Conservation (phyloP, 2,888 invertebrate species). For the Drosophila tanythrix region DNA sequence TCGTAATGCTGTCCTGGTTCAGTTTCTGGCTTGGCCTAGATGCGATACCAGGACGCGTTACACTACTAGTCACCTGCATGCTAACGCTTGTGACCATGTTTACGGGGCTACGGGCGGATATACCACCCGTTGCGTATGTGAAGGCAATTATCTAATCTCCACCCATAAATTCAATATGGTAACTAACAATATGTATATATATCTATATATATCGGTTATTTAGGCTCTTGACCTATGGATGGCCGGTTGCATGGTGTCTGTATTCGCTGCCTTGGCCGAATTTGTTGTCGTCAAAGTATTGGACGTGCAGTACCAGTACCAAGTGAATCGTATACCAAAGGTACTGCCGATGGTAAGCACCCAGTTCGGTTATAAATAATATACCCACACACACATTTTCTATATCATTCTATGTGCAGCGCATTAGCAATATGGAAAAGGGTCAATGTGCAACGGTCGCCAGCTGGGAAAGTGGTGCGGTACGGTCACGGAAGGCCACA, state of each 20-base stretch:
- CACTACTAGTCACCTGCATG: constrained; percentile 93
- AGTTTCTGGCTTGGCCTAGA: constrained; percentile 94
- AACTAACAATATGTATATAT: constrained; percentile 1
- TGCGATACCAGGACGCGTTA: constrained; percentile 93
- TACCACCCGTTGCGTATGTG: constrained; percentile 94
- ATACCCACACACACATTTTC: constrained; percentile 42
- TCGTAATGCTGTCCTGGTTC: constrained; percentile 94
- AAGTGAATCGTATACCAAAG: constrained; percentile 86
- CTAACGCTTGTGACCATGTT: constrained; percentile 94
- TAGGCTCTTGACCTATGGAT: constrained; percentile 94
- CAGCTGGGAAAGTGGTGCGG: constrained; percentile 88
- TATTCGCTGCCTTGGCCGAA: constrained; percentile 92
- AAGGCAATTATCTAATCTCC: constrained; percentile 86
- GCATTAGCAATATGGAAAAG: constrained; percentile 88
- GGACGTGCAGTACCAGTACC: constrained; percentile 90
- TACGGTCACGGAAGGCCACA: constrained; percentile 87
- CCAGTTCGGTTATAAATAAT: constrained; percentile 49
- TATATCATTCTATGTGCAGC: constrained; percentile 80
- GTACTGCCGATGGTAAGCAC: constrained; percentile 84
- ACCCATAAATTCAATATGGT: neutral
- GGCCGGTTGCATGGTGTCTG: constrained; percentile 95
- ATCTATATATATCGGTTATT: constrained; percentile 3
- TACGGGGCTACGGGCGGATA: constrained; percentile 91
- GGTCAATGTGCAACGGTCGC: constrained; percentile 89
- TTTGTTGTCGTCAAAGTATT: constrained; percentile 93